Conservation (phyloP, 2,888 invertebrate genomes). For the Folsomia candida region DNA sequence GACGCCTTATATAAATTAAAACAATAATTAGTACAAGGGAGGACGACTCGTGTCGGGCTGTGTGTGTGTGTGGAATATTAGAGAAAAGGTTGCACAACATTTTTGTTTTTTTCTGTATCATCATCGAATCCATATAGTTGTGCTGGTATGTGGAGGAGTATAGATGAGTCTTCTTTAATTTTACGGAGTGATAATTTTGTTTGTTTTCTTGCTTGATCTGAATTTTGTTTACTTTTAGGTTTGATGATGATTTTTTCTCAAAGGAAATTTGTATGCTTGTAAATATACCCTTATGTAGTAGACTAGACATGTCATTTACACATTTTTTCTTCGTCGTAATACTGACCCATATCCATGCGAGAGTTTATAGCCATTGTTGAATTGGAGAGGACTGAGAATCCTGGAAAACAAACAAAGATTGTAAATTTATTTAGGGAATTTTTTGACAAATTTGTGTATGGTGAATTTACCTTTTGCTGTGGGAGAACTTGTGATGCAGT, state of each 20-base stretch:
- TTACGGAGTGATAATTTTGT: too few relatives aligned
- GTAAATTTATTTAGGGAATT: not conserved
- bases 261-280: not conserved
- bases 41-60: too few relatives aligned
- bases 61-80: not conserved
- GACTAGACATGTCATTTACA: conserved; percentile 51
- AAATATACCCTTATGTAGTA: not conserved
- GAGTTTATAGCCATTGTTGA: conserved; percentile 47
- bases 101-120: too few relatives aligned
- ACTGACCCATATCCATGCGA: conserved; percentile 49
- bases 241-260: not conserved
- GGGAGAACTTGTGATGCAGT: conserved; percentile 34
- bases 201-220: too few relatives aligned
- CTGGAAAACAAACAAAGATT: conserved; percentile 26
- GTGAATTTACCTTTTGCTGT: conserved; percentile 33
- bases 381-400: conserved; percentile 48
- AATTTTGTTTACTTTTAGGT: too few relatives aligned
- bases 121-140: too few relatives aligned
- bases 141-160: too few relatives aligned
- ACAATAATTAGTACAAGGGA: too few relatives aligned
- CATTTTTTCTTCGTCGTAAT: conserved; percentile 51
- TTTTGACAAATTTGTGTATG: not conserved
- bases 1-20: not conserved
- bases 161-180: too few relatives aligned
- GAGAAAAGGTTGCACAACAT: too few relatives aligned